These are phyloP conservation scores for Todus mexicanus DNA, from an alignment of 2,797 vertebrate genomes.

Conservation along the genomic window DNA sequence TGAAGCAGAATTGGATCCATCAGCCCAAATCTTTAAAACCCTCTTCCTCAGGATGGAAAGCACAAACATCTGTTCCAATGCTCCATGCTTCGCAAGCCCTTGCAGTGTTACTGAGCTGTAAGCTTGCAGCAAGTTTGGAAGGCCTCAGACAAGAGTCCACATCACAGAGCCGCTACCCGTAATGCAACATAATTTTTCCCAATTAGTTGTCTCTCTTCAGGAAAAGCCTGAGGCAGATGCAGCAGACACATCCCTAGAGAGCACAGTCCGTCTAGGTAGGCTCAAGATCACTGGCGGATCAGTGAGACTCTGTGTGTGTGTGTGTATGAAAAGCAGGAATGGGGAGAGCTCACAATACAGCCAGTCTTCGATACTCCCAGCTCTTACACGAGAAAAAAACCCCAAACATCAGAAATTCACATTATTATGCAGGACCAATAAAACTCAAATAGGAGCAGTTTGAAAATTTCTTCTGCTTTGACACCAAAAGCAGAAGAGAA, in stretches of 20 bases:
- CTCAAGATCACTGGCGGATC: conserved; percentile 37
- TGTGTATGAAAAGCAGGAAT: background rate
- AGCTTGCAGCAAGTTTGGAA: background rate
- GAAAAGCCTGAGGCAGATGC: conserved; percentile 52
- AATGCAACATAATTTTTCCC: conserved; percentile 63
- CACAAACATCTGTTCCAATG: background rate
- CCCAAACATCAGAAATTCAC: background rate
- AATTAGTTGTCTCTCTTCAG: conserved; percentile 61
- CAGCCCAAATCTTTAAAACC: background rate
- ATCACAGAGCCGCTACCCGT: conserved; percentile 50
- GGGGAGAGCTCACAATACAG: conserved; percentile 5
- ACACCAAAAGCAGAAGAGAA: background rate
- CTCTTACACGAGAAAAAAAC: background rate
- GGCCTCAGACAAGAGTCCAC: conserved; percentile 25
- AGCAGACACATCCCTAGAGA: conserved; percentile 63
- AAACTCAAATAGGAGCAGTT: background rate
- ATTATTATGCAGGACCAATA: conserved; percentile 7
- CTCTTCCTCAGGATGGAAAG: background rate
- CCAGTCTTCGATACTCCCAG: background rate
- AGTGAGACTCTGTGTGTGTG: background rate
- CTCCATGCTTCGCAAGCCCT: background rate
- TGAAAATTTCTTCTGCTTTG: conserved; percentile 3
- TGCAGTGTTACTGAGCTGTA: rapidly evolving
- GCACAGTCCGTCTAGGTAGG: conserved; percentile 30
- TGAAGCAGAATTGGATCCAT: conserved; percentile 5